Conservation (phyloP, 1,140 invertebrate species). For the Drosophila suzukii region DNA sequence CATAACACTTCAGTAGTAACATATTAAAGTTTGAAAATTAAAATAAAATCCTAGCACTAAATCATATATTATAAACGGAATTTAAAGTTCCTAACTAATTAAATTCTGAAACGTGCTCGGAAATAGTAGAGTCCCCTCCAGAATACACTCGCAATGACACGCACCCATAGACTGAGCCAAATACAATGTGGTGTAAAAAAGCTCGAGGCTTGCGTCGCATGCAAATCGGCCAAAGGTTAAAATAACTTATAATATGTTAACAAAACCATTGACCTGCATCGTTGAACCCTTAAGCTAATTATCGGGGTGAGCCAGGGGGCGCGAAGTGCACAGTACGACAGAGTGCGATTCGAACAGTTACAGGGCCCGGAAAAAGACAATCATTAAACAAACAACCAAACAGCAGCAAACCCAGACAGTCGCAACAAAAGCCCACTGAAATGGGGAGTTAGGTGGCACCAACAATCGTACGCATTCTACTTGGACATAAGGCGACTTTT, state of each 20-base stretch:
- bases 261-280: constrained; percentile 77
- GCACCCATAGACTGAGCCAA: constrained; percentile 27
- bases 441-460: constrained; percentile 6
- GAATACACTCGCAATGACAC: constrained; percentile 33
- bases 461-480: neutral
- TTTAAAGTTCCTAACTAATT: neutral
- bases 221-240: constrained; percentile 78
- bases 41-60: neutral
- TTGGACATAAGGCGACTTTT: neutral
- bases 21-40: no score
- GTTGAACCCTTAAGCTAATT: constrained; percentile 80
- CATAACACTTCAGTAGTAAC: no score
- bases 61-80: neutral
- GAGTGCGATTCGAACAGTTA: constrained; percentile 26
- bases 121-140: neutral
- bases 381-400: constrained; percentile 12
- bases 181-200: constrained; percentile 27
- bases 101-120: neutral
- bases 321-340: constrained; percentile 39
- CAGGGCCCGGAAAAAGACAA: constrained; percentile 28
- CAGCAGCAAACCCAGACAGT: constrained; percentile 7
- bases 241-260: constrained; percentile 82
- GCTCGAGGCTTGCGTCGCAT: constrained; percentile 36
- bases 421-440: constrained; percentile 1
- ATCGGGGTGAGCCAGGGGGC: constrained; percentile 58